These are phyloP conservation scores for Agonopterix subpropinquella DNA, from an alignment of 2,888 invertebrate genomes.

Conservation along the genomic window DNA sequence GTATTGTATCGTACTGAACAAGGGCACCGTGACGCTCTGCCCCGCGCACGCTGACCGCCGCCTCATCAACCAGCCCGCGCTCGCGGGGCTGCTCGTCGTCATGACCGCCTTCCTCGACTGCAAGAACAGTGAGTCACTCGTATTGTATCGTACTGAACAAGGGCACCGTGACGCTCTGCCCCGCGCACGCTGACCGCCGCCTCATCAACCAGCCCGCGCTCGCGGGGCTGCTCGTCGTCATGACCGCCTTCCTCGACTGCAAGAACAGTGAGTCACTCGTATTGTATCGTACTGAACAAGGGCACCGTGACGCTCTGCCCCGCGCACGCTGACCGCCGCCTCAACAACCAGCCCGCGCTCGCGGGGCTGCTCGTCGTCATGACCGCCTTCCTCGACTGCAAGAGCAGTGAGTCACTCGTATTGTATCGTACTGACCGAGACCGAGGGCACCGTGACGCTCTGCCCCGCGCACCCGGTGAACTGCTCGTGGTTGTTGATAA, in stretches of 20 bases:
- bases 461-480: conserved; percentile 92
- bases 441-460: conserved; percentile 97
- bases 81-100: conserved; percentile 96
- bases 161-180: conserved; percentile 97
- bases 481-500: too few relatives aligned
- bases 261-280: conserved; percentile 86
- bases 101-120: conserved; percentile 97
- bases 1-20: conserved; percentile 73
- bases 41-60: conserved; percentile 98
- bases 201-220: conserved; percentile 97
- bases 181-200: conserved; percentile 97
- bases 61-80: conserved; percentile 95
- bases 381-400: conserved; percentile 96
- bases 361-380: conserved; percentile 96
- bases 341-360: conserved; percentile 96
- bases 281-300: conserved; percentile 79
- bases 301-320: conserved; percentile 98
- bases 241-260: conserved; percentile 96
- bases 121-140: conserved; percentile 86
- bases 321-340: conserved; percentile 96
- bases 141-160: conserved; percentile 78
- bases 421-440: conserved; percentile 65
- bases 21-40: conserved; percentile 97
- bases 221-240: conserved; percentile 94
- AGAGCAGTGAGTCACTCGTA: conserved; percentile 86